Percentiles rank a stretch among this genome's conserved stretches.
These are phyloP conservation scores for Drosophila nannoptera DNA, from an alignment of 1,140 invertebrate genomes.

Conservation along the genomic window DNA sequence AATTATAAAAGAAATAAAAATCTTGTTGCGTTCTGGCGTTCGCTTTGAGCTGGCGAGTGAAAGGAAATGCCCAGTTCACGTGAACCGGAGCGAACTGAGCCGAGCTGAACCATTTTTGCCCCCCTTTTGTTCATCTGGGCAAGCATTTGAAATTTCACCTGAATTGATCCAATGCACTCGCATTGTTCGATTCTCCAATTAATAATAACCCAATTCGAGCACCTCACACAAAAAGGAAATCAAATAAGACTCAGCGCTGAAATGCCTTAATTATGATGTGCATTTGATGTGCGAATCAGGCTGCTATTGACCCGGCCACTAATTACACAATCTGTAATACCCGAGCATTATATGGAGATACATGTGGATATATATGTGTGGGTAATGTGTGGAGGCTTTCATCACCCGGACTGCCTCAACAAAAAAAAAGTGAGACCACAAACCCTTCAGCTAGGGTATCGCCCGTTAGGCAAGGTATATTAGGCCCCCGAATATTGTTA, in stretches of 20 bases:
- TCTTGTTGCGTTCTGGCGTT: conserved; percentile 6
- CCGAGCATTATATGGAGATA: conserved; percentile 1
- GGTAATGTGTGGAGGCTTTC: conserved; percentile 18
- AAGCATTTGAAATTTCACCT: conserved; percentile 9
- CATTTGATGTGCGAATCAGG: conserved; percentile 58
- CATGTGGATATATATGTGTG: background rate
- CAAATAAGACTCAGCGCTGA: background rate
- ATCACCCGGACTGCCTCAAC: conserved; percentile 35
- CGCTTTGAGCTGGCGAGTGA: background rate
- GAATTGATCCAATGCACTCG: conserved; percentile 14
- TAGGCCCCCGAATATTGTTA: conserved; percentile 19
- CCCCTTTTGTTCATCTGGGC: background rate
- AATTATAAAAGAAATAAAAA: conserved; percentile 34
- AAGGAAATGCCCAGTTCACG: conserved; percentile 4
- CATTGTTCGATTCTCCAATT: conserved; percentile 12
- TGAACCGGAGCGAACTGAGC: background rate
- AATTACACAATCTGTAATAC: conserved; percentile 43
- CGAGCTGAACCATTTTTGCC: background rate
- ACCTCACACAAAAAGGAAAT: conserved; percentile 3
- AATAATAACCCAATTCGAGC: conserved; percentile 24
- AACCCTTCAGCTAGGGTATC: background rate
- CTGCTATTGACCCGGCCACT: conserved; percentile 45
- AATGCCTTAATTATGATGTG: conserved; percentile 53
- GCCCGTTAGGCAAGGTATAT: conserved; percentile 4
- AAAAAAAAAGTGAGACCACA: conserved; percentile 26